Percentiles rank a stretch among this genome's conserved stretches.
Conservation (phyloP, 2,797 vertebrate species). For the Lagodon rhomboides region DNA sequence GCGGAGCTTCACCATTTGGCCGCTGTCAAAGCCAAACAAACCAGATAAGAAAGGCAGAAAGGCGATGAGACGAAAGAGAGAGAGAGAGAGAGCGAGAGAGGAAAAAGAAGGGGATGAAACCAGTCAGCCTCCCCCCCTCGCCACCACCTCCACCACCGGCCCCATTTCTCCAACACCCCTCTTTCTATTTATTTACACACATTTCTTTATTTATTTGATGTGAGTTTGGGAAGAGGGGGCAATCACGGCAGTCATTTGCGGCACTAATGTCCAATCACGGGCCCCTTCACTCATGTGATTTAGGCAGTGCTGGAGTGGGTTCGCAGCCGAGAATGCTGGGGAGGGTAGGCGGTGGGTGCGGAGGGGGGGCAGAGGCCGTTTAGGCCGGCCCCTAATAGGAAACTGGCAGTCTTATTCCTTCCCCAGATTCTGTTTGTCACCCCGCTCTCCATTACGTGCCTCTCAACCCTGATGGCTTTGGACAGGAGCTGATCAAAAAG, state of each 20-base stretch:
- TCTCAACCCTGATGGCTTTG: conserved; percentile 99
- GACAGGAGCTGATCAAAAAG: conserved; percentile 99
- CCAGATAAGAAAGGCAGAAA: conserved; percentile 95
- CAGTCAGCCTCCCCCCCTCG: conserved; percentile 78
- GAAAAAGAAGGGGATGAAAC: conserved; percentile 85
- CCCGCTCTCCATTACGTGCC: conserved; percentile 99
- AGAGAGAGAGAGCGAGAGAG: conserved; percentile 48
- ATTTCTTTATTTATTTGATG: conserved; percentile 89
- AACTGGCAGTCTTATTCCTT: conserved; percentile 99
- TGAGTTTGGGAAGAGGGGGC: conserved; percentile 89
- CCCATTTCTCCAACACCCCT: conserved; percentile 76
- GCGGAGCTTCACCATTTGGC: conserved; percentile 93
- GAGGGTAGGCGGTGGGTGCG: conserved; percentile 59
- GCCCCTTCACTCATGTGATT: conserved; percentile 99
- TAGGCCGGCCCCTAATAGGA: conserved; percentile 98
- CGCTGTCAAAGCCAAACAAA: conserved; percentile 98
- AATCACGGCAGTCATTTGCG: conserved; percentile 99
- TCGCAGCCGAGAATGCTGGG: conserved; percentile 86
- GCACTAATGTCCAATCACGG: conserved; percentile 99
- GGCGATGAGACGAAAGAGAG: conserved; percentile 90
- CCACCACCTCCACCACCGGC: conserved; percentile 45
- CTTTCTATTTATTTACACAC: conserved; percentile 88
- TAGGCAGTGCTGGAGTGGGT: conserved; percentile 87
- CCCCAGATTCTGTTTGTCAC: conserved; percentile 99
- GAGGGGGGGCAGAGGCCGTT: conserved; percentile 88